Evolutionary conservation across 2,888 invertebrate genomes (phyloP), one percentile per base, ranked within the genome.

Genomic region (Caenorhabditis auriculariae): DNA sequence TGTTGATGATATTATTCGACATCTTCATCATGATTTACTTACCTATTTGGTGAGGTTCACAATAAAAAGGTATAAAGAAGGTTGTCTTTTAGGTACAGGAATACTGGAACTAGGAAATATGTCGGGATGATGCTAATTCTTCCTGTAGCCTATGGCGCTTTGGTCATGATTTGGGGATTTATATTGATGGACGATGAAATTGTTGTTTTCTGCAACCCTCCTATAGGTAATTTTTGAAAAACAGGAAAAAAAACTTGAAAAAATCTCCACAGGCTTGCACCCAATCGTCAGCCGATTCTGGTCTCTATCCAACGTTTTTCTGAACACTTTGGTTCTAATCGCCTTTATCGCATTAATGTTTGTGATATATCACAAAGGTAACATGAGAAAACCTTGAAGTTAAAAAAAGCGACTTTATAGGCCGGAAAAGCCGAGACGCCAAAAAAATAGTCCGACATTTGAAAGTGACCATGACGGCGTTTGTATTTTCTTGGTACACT

Each of bases 401-500:
- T 5, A 39, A 39, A 7, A 39, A 19, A 26, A 15, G 17, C 24
- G 0, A 32, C n/a, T 2, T 43, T 44, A 23, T 37, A 27, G 2
- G 19, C 52, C 52, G 57, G 17, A 58, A 59, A 28, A 53, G 54
- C 9, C 53, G 53, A 35, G 49, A 59, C 28, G 54, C 59, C 9
- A 15, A 45, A 32, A 43, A 49, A 23, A 21, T 59, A 17, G 49
- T 59, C 49, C 47, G 44, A 32, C 44, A 49, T n/a, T 32, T 59
- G 21, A 42, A 54, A 49, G 53, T 53, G 2, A 49, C 48, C 26
- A 48, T 54, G 2, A 28, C 49, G 2, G 53, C 54, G 1, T 59
- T 59, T 32, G 39, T 59, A 6, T 49, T 53, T 49, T 49, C 53
- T 15, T 59, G 59, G 59, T 54, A 59, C 54, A 48, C 49, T 28